Percentiles rank a stretch among this genome's conserved stretches.
Conservation (phyloP, 2,797 vertebrate species). For the Enteromius trimaculatus region DNA sequence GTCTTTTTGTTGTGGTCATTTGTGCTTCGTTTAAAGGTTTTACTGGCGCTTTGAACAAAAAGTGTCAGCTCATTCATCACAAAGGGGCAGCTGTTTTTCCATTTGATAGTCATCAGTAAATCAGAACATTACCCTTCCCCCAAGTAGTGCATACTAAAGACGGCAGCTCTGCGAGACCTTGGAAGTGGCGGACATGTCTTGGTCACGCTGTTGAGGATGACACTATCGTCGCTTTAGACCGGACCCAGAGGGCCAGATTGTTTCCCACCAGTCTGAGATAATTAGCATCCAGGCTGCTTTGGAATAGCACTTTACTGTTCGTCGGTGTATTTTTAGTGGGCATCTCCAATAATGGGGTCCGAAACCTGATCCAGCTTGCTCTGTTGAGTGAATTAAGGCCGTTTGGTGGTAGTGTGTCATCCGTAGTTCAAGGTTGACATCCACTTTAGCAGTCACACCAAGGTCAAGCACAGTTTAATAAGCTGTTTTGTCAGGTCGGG, state of each 20-base stretch:
- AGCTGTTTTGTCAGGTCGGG: conserved; percentile 51
- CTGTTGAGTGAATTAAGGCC: conserved; percentile 56
- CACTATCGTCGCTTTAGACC: conserved; percentile 29
- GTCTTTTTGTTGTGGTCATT: conserved; percentile 45
- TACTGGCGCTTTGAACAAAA: conserved; percentile 30
- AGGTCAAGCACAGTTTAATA: conserved; percentile 59
- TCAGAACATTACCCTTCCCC: conserved; percentile 38
- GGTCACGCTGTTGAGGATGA: conserved; percentile 28
- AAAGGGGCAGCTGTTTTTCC: conserved; percentile 47
- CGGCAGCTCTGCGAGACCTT: conserved; percentile 20
- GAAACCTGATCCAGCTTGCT: conserved; percentile 59
- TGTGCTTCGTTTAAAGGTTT: conserved; percentile 47
- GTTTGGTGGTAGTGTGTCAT: conserved; percentile 50
- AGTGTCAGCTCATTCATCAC: conserved; percentile 45
- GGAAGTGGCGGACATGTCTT: conserved; percentile 28
- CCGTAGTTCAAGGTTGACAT: conserved; percentile 64
- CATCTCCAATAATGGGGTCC: conserved; percentile 49
- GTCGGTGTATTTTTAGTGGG: conserved; percentile 60
- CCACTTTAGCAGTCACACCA: conserved; percentile 54
- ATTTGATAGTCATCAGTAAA: conserved; percentile 43
- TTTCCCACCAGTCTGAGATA: conserved; percentile 48
- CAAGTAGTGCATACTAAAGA: conserved; percentile 23
- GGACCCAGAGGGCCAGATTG: conserved; percentile 41
- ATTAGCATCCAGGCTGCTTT: conserved; percentile 52
- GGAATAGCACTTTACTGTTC: conserved; percentile 49